Evolutionary conservation across 2,113 vertebrate species (phyloP), one percentile per base, ranked within the genome.

Genomic region (Dicerorhinus sumatrensis): DNA sequence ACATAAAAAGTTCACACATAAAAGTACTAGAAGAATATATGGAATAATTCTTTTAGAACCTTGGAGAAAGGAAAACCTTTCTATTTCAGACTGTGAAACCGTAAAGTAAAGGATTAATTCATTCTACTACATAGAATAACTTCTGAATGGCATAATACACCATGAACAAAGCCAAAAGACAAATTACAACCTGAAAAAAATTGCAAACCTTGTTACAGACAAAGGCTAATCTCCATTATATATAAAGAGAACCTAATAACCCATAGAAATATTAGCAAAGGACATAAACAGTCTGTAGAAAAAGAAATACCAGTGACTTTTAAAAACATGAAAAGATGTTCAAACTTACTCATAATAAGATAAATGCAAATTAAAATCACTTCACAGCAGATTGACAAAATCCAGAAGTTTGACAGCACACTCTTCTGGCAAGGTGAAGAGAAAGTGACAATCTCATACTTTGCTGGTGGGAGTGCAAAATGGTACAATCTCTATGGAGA

Each of bases 361-460:
- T 46, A 91, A 77, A 60, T 90, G 31, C 60, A 60, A 84, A 77
- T 94, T 75, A 89, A 94, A 82, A 89, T 84, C 48, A 84, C 21
- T 69, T 39, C 46, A 76, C 27, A 91, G 3, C 18, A 69, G 23
- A 69, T 36, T 54, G 25, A 72, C 23, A 76, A 89, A 90, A 90
- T 46, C 25, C 29, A 58, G 25, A 79, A 65, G 14, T 83, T 56
- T 83, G 29, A 75, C 5, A 42, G 69, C 29, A 90, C 8, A 46
- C 4, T 42, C 65, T 83, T 83, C 60, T 60, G 80, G 87, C 72
- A 84, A 77, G 51, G 16, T 48, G 18, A 95, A 9, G 39, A 84
- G 70, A 84, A 69, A 84, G 5, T 46, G 20, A 36, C 39, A 69
- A 79, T 62, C 39, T 79, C 67, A 63, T 51, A 70, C 25, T 89